Conservation (phyloP, 2,797 vertebrate genomes). For the Bovichtus variegatus region DNA sequence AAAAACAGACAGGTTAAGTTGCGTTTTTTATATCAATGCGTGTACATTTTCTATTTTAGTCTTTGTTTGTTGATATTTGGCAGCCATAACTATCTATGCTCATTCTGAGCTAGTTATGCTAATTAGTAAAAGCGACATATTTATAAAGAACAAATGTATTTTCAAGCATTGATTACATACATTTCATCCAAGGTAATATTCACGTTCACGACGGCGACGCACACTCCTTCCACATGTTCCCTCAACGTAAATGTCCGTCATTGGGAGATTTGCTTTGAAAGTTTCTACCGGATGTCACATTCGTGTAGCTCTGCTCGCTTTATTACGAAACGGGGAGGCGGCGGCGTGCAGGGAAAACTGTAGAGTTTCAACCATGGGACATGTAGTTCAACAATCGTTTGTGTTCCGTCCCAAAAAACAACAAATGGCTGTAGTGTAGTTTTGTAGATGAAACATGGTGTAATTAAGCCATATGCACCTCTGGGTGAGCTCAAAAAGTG, state of each 20-base stretch:
- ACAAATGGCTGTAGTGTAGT: not conserved
- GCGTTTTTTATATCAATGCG: too few species aligned
- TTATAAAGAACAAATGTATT: not conserved
- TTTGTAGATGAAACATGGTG: not conserved
- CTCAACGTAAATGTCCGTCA: not conserved
- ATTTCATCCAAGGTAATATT: accelerated
- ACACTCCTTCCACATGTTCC: not conserved
- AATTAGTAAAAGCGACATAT: not conserved
- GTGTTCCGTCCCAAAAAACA: slow-evolving; percentile 23
- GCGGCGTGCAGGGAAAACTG: slow-evolving; percentile 63
- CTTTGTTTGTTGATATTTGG: not conserved
- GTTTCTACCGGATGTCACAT: slow-evolving; percentile 16
- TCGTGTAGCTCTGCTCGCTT: not conserved
- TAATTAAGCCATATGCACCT: not conserved
- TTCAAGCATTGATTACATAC: not conserved
- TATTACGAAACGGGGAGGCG: slow-evolving; percentile 69
- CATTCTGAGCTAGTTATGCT: not conserved
- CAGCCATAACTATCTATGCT: accelerated
- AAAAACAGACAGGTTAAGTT: too few species aligned
- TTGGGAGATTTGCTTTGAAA: slow-evolving; percentile 35
- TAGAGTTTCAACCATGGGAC: slow-evolving; percentile 75
- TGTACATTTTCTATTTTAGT: not conserved
- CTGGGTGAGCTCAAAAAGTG: slow-evolving; percentile 10
- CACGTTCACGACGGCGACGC: not conserved
- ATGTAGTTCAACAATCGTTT: slow-evolving; percentile 79